A percentile compares a stretch with the other conserved stretches of the same genome.
These are phyloP conservation scores for Pygoscelis antarcticus DNA, from an alignment of 2,113 vertebrate genomes.

Conservation along the genomic window DNA sequence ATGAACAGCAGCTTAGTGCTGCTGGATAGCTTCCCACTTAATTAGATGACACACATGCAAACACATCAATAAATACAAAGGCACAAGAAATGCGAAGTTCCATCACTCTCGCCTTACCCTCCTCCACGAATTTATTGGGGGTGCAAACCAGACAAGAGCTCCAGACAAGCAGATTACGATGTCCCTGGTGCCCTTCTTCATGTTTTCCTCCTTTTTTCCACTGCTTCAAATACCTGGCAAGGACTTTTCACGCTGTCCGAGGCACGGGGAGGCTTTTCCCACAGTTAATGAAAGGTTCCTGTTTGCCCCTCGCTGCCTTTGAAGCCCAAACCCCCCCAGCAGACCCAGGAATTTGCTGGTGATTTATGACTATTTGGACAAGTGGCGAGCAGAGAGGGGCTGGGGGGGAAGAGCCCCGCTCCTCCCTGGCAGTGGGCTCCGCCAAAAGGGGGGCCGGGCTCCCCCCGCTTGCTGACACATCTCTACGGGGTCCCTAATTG, in stretches of 20 bases:
- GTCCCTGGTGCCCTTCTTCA: not conserved
- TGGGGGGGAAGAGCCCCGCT: conserved; percentile 72
- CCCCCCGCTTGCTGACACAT: not conserved
- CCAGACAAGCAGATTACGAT: not conserved
- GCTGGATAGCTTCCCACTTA: not conserved
- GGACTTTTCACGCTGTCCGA: not conserved
- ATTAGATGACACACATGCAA: not conserved
- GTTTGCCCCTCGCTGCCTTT: conserved; percentile 68
- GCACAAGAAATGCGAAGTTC: not conserved
- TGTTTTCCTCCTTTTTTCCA: not conserved
- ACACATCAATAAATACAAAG: not conserved
- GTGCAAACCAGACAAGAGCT: not conserved
- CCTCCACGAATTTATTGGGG: not conserved
- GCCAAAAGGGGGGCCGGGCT: not conserved
- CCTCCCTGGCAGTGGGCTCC: conserved; percentile 27
- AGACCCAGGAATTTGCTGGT: conserved; percentile 78
- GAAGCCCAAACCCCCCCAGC: conserved; percentile 70
- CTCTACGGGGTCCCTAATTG: not conserved
- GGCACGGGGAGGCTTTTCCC: not conserved
- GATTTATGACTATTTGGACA: conserved; percentile 92
- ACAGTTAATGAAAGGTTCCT: conserved; percentile 69
- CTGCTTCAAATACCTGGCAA: not conserved
- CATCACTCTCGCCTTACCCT: not conserved
- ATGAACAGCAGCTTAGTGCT: not conserved
- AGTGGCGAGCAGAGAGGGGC: conserved; percentile 81